A percentile compares a stretch with the other conserved stretches of the same genome.
Conservation (phyloP, 2,113 vertebrate species). For the Oenanthe melanoleuca region DNA sequence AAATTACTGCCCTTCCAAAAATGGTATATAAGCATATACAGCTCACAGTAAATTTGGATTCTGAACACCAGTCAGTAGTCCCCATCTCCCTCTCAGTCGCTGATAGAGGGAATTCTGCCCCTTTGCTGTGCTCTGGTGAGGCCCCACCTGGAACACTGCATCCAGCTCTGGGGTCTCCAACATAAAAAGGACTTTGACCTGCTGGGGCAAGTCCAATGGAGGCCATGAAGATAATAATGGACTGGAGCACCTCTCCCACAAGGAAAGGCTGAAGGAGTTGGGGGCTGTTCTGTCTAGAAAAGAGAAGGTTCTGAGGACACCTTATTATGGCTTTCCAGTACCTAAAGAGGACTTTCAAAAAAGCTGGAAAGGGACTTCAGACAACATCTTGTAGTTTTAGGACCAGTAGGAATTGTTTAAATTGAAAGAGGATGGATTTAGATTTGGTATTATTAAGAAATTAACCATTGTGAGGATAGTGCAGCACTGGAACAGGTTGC, state of each 20-base stretch:
- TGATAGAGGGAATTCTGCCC: too few relatives aligned
- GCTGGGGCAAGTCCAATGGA: neutral
- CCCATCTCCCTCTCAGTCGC: too few relatives aligned
- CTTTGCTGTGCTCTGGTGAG: neutral
- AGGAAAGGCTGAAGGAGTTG: neutral
- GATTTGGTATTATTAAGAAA: neutral
- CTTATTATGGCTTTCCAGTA: neutral
- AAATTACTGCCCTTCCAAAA: too few relatives aligned
- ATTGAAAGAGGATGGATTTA: neutral
- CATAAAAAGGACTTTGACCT: neutral
- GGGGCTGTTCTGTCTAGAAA: neutral
- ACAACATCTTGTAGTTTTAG: neutral
- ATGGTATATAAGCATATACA: too few relatives aligned
- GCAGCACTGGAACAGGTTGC: neutral
- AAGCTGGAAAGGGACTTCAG: neutral
- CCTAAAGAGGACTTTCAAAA: neutral
- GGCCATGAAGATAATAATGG: fast-evolving
- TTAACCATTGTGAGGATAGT: neutral
- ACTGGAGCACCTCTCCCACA: neutral
- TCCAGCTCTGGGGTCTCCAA: neutral
- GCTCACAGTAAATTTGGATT: too few relatives aligned
- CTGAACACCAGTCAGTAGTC: too few relatives aligned
- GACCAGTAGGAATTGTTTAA: neutral
- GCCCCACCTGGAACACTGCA: neutral
- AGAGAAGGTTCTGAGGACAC: neutral